Evolutionary conservation across 1,140 invertebrate genomes (phyloP).

Genomic region (Macrostomum lignano): DNA sequence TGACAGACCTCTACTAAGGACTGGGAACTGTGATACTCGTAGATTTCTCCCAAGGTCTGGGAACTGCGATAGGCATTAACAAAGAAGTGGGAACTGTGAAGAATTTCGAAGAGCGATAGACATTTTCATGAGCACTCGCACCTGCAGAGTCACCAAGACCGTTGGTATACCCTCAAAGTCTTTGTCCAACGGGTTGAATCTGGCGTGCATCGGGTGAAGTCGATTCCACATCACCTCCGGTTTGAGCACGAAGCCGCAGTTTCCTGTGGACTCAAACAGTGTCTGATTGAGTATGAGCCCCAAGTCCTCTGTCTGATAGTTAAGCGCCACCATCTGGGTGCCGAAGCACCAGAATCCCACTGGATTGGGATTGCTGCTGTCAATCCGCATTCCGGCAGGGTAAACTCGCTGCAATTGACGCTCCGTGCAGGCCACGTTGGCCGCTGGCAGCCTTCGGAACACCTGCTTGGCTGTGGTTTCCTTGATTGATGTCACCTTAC

Average conservation of each 20-base stretch:
- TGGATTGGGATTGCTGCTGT: constrained; percentile 75
- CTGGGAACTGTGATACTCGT: too few relatives aligned
- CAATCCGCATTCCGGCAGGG: constrained; percentile 62
- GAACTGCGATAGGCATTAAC: too few relatives aligned
- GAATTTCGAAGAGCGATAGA: too few relatives aligned
- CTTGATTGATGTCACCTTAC: constrained; percentile 61
- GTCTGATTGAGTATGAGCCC: constrained; percentile 9
- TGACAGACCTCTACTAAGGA: too few relatives aligned
- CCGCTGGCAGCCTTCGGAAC: constrained; percentile 52
- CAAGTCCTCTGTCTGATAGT: constrained; percentile 52
- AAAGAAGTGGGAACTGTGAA: too few relatives aligned
- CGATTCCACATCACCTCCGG: constrained; percentile 41
- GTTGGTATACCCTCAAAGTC: constrained; percentile 67
- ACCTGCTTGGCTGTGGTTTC: constrained; percentile 66
- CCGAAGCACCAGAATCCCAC: constrained; percentile 70
- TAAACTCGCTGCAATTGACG: constrained; percentile 62
- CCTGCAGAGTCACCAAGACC: constrained; percentile 47
- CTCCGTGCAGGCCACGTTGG: constrained; percentile 32
- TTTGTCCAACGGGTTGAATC: constrained; percentile 70
- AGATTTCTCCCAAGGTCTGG: too few relatives aligned
- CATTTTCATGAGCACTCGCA: constrained; percentile 11
- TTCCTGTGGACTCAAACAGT: constrained; percentile 23
- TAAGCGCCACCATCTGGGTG: constrained; percentile 62
- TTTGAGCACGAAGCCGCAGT: constrained; percentile 24
- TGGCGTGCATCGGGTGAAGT: constrained; percentile 54